Base-by-base conservation (phyloP, 1,140 invertebrate species). In the Drosophila carrolli region DNA sequence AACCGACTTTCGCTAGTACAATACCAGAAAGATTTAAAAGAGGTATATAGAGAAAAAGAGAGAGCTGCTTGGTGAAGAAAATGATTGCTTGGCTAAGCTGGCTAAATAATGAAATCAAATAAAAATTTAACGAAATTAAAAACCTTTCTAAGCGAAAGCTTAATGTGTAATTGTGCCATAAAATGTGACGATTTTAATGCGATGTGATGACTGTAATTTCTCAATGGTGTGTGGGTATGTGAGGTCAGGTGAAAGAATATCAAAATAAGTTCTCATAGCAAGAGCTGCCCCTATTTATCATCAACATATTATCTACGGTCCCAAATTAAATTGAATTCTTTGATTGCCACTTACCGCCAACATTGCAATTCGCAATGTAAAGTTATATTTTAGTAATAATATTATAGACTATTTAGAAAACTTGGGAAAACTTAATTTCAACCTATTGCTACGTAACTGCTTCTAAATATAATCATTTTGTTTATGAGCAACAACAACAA, bases 351-450 rank as follows among this genome's bases (percentile, higher is more conserved):
- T 88, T 88, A 88, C 83, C 83, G 83, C 84, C 84, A 29, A 89
- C 84, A 88, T 62, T 89, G 81, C 84, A 88, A 62, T 88, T 88
- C 83, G 83, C 84, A 88, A 89, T 88, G 84, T 79, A 83, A 88
- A 83, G 75, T 83, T 88, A 89, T 66, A 71, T 38, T 75, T 67
- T 76, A 76, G 43, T 48, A 51, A 19, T 75, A 63, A 63, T 56
- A 54, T 32, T 76, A 76, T 27, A 53, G 43, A 53, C 40, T 75
- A 58, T 35, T 46, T 46, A 38, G 3, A 47, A 53, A 11, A 41
- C 23, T 14, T 7, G 47, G 61, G 14, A 46, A 32, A n/a, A 27
- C 2, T 65, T 9, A 4, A 29, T 23, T 32, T 14, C 5, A 35
- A 14, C 10, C 16, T 63, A 50, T 38, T 23, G 48, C 63, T 55